Conservation (phyloP, 2,888 invertebrate species). For the Lithophane leautieri region DNA sequence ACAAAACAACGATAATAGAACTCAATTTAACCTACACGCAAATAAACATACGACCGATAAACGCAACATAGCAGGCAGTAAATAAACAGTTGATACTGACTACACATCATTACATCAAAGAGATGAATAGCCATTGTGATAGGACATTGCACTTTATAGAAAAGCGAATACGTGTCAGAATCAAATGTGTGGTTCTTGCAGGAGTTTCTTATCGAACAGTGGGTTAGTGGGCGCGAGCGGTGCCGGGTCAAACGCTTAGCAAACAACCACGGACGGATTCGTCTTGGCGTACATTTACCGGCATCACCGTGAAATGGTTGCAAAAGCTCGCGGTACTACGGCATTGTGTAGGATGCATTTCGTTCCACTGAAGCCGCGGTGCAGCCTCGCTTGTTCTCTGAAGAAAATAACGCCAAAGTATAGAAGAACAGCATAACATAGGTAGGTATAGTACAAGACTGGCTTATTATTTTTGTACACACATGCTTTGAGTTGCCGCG, state of each 20-base stretch:
- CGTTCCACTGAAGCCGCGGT: slow-evolving; percentile 76
- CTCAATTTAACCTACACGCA: slow-evolving; percentile 63
- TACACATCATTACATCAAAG: slow-evolving; percentile 88
- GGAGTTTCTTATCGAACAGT: slow-evolving; percentile 82
- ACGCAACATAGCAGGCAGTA: slow-evolving; percentile 77
- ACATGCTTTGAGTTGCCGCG: not conserved
- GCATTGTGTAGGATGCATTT: slow-evolving; percentile 76
- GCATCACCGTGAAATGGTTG: slow-evolving; percentile 82
- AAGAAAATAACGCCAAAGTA: slow-evolving; percentile 30
- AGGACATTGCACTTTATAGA: slow-evolving; percentile 80
- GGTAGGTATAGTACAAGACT: not conserved
- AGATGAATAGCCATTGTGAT: slow-evolving; percentile 81
- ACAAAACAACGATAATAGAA: slow-evolving; percentile 63
- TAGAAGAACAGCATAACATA: not conserved
- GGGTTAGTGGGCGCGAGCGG: slow-evolving; percentile 87
- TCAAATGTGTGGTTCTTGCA: slow-evolving; percentile 67
- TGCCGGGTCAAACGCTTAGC: slow-evolving; percentile 87
- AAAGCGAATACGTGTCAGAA: slow-evolving; percentile 76
- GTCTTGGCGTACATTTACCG: slow-evolving; percentile 82
- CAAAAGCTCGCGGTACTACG: slow-evolving; percentile 77
- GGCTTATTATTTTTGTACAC: slow-evolving; percentile 26
- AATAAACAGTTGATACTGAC: slow-evolving; percentile 89
- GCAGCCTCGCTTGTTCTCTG: slow-evolving; percentile 67
- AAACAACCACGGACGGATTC: slow-evolving; percentile 83
- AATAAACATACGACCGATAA: slow-evolving; percentile 72